phyloP scores from a whole-genome alignment of 2,888 invertebrate genomes.

The Rotaria socialis region DNA sequence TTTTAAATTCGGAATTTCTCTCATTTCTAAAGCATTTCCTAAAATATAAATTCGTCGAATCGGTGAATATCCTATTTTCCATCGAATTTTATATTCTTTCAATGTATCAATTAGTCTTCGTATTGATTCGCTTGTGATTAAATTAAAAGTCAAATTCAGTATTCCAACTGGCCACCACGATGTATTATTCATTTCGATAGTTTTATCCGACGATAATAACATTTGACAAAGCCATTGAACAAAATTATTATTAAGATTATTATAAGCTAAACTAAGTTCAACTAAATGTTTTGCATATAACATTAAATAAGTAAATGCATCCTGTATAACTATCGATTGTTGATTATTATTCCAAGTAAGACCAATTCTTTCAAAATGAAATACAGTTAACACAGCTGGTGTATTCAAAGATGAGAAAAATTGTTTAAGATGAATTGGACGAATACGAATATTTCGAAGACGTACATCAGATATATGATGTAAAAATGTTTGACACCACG shows the following conservation, averaged over 20 bases:
- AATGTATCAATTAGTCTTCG: not conserved
- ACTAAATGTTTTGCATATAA: not conserved
- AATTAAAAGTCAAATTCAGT: not conserved
- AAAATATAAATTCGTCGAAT: slow-evolving; percentile 12
- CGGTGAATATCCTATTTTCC: not conserved
- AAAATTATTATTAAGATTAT: slow-evolving; percentile 13
- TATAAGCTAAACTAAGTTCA: slow-evolving; percentile 30
- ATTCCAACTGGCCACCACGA: not conserved
- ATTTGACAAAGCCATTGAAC: slow-evolving; percentile 7
- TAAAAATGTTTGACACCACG: not conserved
- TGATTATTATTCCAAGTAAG: not conserved
- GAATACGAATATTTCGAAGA: slow-evolving; percentile 21
- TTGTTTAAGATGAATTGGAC: not conserved
- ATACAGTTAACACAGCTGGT: not conserved
- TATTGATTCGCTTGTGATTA: slow-evolving; percentile 6
- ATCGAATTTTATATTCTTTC: slow-evolving; percentile 17
- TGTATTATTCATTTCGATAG: not conserved
- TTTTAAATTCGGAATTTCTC: slow-evolving; percentile 24
- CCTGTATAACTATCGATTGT: not conserved
- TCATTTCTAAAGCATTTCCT: not conserved
- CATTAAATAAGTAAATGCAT: slow-evolving; percentile 6
- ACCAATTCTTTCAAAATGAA: slow-evolving; percentile 13
- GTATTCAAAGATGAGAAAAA: not conserved
- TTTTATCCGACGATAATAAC: not conserved
- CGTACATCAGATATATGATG: not conserved